Evolutionary conservation across 2,797 vertebrate genomes (phyloP), one percentile per base, ranked within the genome.

Genomic region (Clarias platycephalus): DNA sequence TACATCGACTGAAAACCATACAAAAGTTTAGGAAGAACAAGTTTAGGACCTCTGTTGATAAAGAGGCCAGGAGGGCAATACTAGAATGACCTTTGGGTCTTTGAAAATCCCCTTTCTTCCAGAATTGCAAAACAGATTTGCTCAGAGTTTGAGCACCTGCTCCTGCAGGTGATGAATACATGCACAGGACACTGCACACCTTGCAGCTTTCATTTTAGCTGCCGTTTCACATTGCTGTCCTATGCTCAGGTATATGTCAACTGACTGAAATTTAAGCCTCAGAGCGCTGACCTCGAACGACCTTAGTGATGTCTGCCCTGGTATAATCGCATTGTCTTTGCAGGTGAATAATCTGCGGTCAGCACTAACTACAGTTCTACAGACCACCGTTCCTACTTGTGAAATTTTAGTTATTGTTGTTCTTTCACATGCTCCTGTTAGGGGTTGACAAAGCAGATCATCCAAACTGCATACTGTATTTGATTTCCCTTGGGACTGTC

Each of bases 161-260:
- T 40, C 55, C 3, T 63, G 31, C 68, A 76, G 63, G 82, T 64
- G 64, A 83, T 58, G 40, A 55, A 62, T 22, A 77, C 63, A 28
- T 81, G 86, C 60, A 66, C 49, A 63, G 66, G n/a, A 68, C 34
- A 89, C 63, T 15, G 86, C 82, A 80, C 78, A 82, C 64, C n/a
- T 20, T 82, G 72, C 71, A 77, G 82, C 67, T 86, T 80, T 84
- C n/a, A 8, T 79, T 66, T 79, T 31, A 75, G 78, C 86, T 82
- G 86, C 74, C 1, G 76, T 67, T 62, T 80, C 63, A 63, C 40
- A 49, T 20, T 22, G 64, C 70, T 70, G 67, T 71, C 76, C 67
- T 87, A 55, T 4, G 2, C 26, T 87, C 75, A 82, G 84, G n/a
- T 71, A 80, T 74, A 84, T 82, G 86, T 79, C 86, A 62, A 74